Percentiles rank a stretch among this genome's conserved stretches.
phyloP scores from a whole-genome alignment of 2,797 vertebrate genomes.

The Poecilia velifera region DNA sequence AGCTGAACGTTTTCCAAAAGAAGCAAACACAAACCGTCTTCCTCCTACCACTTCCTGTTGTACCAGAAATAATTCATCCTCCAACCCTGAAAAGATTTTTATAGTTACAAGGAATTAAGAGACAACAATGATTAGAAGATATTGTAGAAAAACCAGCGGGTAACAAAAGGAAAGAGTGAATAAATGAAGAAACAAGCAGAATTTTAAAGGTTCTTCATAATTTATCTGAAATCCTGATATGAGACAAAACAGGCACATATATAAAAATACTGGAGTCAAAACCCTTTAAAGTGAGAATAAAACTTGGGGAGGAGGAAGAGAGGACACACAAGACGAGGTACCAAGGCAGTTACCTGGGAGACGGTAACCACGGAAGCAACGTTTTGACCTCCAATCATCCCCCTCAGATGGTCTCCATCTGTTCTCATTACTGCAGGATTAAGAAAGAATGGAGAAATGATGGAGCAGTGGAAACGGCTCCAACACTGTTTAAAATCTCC shows the following conservation, averaged over 20 bases:
- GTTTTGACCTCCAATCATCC: constrained; percentile 52
- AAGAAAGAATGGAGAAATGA: constrained; percentile 12
- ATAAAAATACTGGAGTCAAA: background rate
- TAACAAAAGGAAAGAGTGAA: background rate
- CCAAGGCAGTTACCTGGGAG: constrained; percentile 51
- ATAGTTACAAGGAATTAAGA: background rate
- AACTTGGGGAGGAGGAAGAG: background rate
- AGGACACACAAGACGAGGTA: constrained; percentile 3
- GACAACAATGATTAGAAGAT: background rate
- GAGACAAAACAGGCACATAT: background rate
- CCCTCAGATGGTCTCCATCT: constrained; percentile 45
- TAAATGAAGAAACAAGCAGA: background rate
- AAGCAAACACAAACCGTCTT: too few relatives aligned
- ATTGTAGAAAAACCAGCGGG: background rate
- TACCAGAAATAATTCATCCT: background rate
- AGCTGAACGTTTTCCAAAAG: too few relatives aligned
- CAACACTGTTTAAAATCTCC: constrained; percentile 1
- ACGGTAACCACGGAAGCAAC: constrained; percentile 51
- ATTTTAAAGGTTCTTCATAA: background rate
- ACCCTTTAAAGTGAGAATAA: background rate
- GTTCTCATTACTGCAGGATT: constrained; percentile 46
- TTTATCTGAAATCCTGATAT: background rate
- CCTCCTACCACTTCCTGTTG: too few relatives aligned
- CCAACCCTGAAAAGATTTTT: background rate
- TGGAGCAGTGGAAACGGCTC: background rate